Evolutionary conservation across 2,888 invertebrate species (phyloP), one percentile per base, ranked within the genome.

Genomic region (Chironomus riparius): DNA sequence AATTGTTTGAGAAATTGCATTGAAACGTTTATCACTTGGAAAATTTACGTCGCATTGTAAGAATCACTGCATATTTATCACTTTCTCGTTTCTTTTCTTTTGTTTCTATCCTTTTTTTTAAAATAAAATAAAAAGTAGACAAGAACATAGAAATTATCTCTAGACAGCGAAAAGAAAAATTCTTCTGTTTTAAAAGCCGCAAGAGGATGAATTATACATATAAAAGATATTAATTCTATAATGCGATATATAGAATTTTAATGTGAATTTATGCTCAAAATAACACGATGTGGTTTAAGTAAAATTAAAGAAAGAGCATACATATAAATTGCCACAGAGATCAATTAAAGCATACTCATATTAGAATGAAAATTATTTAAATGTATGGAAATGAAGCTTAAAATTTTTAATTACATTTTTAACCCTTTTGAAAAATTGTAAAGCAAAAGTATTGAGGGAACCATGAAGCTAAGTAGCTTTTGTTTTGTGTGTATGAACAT

Each of bases 21-120:
- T 68, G 12, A 28, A 68, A 48, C 74, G 74, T 74, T 74, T 74
- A 74, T 74, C 74, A 65, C 21, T 68, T n/a, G 68, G 28, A 72
- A 74, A 47, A 28, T 38, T 68, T 38, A 22, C n/a, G 21, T 65
- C n/a, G n/a, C 56, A 65, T 24, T 65, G 13, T 21, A 62, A 18
- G 21, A 73, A 73, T 61, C 56, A 28, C 61, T 18, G 7, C 12
- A 28, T 24, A 28, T 73, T 73, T 56, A 62, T 73, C 72, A 73
- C 68, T 28, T 12, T n/a, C 56, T 56, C 38, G 38, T 38, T 38
- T 38, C 10, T 38, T 38, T 38, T 38, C 38, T 38, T 38, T 38
- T 38, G 38, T 10, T 38, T 38, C 7, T 38, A 10, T 38, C 38
- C 38, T 38, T 38, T 10, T 38, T 4, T 38, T 38, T 28, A 4